Evolutionary conservation across 2,113 vertebrate genomes (phyloP).

Genomic region (Madoqua kirkii): DNA sequence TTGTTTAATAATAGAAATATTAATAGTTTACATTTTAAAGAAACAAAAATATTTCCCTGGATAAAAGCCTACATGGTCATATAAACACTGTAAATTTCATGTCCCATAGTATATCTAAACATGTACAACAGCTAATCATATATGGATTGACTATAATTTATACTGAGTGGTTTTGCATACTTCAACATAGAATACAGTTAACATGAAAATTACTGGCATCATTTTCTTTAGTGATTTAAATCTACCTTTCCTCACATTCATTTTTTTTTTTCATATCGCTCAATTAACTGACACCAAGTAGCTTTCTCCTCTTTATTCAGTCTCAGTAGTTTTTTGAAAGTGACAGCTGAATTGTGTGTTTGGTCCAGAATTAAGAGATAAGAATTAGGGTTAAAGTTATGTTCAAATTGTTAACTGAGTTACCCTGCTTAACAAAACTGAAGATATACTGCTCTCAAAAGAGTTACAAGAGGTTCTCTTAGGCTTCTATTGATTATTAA

Average conservation of each 20-base stretch:
- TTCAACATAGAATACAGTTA: background rate
- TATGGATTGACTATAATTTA: background rate
- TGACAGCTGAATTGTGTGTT: background rate
- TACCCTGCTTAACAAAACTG: background rate
- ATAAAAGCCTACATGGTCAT: slow-evolving; percentile 2
- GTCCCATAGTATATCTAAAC: background rate
- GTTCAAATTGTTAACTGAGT: background rate
- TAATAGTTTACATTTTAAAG: slow-evolving; percentile 19
- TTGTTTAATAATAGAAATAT: slow-evolving; percentile 18
- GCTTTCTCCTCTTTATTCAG: background rate
- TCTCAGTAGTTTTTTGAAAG: background rate
- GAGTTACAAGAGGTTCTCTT: background rate
- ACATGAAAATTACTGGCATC: background rate
- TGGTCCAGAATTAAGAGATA: background rate
- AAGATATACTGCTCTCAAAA: background rate
- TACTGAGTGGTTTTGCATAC: background rate
- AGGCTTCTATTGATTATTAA: background rate
- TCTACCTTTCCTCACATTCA: background rate
- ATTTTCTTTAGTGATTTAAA: background rate
- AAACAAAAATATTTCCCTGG: background rate
- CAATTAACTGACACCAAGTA: background rate
- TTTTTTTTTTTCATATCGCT: background rate
- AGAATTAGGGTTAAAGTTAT: background rate
- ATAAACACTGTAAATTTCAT: background rate
- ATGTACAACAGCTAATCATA: background rate